phyloP scores from a whole-genome alignment of 2,888 invertebrate species.

The Mesorhabditis sp. region DNA sequence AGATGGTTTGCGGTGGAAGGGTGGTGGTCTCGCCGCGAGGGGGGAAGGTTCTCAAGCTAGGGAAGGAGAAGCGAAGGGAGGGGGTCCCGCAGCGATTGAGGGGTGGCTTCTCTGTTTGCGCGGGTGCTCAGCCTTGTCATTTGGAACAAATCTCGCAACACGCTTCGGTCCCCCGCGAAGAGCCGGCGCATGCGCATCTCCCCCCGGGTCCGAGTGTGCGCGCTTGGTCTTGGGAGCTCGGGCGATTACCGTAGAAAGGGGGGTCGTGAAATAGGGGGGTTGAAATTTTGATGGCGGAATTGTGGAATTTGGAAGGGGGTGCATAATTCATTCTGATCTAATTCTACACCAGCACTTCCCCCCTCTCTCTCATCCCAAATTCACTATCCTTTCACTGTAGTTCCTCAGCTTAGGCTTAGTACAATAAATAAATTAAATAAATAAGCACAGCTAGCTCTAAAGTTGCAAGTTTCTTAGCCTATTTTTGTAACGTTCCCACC shows the following conservation, averaged over 20 bases:
- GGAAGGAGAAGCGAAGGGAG: too few relatives aligned
- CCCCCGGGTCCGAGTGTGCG: too few relatives aligned
- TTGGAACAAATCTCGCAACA: slow-evolving; percentile 6
- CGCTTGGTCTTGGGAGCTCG: too few relatives aligned
- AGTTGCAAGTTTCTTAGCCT: background rate
- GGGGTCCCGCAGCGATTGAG: background rate
- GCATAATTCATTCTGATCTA: too few relatives aligned
- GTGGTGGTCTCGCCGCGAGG: too few relatives aligned
- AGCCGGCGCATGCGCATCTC: background rate
- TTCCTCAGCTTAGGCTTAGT: background rate
- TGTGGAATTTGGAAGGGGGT: background rate
- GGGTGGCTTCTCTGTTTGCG: background rate
- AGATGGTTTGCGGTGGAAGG: too few relatives aligned
- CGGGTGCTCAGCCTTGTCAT: slow-evolving; percentile 5
- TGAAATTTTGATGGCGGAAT: background rate
- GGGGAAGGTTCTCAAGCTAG: too few relatives aligned
- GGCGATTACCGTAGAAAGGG: background rate
- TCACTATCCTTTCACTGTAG: background rate
- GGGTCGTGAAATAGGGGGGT: background rate
- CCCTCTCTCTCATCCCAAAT: too few relatives aligned
- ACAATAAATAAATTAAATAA: too few relatives aligned
- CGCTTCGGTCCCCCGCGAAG: background rate
- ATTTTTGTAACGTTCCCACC: background rate
- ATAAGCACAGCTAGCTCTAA: too few relatives aligned
- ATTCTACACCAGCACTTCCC: too few relatives aligned